phyloP scores from a whole-genome alignment of 1,140 invertebrate genomes.

The Cryptotermes secundus region DNA sequence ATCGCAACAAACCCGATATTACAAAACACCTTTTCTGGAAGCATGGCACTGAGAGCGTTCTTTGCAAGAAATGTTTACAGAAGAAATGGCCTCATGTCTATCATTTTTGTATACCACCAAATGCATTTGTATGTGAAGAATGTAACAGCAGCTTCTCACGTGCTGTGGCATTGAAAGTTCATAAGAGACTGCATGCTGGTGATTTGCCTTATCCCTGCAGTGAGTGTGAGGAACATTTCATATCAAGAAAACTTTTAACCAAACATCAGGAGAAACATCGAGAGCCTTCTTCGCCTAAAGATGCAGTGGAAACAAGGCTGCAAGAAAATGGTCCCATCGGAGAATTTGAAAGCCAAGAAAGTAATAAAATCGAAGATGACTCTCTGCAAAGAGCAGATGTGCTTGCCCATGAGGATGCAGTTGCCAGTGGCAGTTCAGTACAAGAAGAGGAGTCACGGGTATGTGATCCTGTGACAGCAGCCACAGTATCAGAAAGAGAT shows the following conservation, averaged over 20 bases:
- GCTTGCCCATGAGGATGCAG: background rate
- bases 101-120: conserved; percentile 81
- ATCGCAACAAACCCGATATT: conserved; percentile 81
- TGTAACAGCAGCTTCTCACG: conserved; percentile 71
- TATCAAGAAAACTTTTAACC: conserved; percentile 72
- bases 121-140: conserved; percentile 74
- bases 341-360: background rate
- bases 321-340: background rate
- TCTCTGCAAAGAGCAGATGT: background rate
- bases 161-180: conserved; percentile 78
- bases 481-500: background rate
- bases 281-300: conserved; percentile 37
- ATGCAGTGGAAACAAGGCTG: background rate
- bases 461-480: too few species aligned
- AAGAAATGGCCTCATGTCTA: conserved; percentile 90
- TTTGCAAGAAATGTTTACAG: conserved; percentile 80
- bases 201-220: conserved; percentile 69
- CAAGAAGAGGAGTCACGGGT: background rate
- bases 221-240: conserved; percentile 74
- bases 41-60: conserved; percentile 81
- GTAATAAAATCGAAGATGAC: background rate
- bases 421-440: background rate
- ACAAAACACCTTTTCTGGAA: conserved; percentile 89
- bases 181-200: conserved; percentile 73
- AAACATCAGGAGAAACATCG: conserved; percentile 65